These are phyloP conservation scores for Acipenser transmontanus DNA, from an alignment of 2,797 vertebrate species.

Conservation along the genomic window DNA sequence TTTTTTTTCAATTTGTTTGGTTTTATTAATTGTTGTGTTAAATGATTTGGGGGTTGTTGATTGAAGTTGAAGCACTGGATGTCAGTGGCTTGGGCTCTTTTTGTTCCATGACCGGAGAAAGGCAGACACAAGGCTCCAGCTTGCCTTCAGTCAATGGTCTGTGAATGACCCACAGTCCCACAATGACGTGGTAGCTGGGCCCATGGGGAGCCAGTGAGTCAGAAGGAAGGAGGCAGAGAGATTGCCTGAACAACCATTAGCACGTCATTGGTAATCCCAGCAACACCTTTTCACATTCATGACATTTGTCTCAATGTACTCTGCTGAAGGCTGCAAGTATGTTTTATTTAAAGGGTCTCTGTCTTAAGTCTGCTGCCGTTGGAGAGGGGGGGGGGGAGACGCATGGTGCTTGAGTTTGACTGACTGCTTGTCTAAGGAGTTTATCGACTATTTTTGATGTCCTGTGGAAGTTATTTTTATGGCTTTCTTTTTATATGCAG, in stretches of 20 bases:
- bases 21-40: too few relatives aligned
- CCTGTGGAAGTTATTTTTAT: too few relatives aligned
- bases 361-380: constrained; percentile 26
- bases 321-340: constrained; percentile 50
- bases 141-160: constrained; percentile 69
- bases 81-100: constrained; percentile 54
- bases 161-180: constrained; percentile 70
- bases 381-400: constrained; percentile 12
- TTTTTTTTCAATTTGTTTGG: too few relatives aligned
- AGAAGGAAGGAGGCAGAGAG: constrained; percentile 62
- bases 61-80: constrained; percentile 21
- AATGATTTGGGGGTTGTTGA: too few relatives aligned
- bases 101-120: constrained; percentile 15
- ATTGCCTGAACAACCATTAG: constrained; percentile 64
- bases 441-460: constrained; percentile 19
- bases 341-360: constrained; percentile 65
- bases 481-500: too few relatives aligned
- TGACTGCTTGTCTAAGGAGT: constrained; percentile 14
- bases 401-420: constrained; percentile 10
- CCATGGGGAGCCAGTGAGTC: constrained; percentile 70
- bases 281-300: constrained; percentile 65
- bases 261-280: constrained; percentile 75
- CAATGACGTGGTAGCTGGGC: constrained; percentile 64
- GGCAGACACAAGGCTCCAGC: constrained; percentile 36
- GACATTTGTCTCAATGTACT: constrained; percentile 68